These are phyloP conservation scores for Jordanella pulchra DNA, from an alignment of 2,797 vertebrate genomes.

Conservation along the genomic window DNA sequence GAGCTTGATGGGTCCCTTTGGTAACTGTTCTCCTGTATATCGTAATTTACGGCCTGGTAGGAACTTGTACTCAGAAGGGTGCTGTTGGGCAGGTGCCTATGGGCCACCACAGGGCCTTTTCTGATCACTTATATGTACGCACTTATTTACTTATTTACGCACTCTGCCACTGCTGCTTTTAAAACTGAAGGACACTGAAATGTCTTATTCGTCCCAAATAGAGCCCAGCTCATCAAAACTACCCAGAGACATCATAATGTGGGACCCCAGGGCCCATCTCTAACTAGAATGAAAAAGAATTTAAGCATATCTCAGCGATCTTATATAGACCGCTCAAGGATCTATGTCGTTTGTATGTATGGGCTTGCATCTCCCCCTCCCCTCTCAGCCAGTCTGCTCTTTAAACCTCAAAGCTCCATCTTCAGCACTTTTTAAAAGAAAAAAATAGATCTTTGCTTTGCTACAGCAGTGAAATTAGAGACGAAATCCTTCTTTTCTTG, in stretches of 20 bases:
- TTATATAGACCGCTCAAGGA: conserved; percentile 35
- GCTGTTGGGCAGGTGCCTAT: conserved; percentile 18
- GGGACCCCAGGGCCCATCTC: conserved; percentile 35
- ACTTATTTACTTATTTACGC: too few species aligned
- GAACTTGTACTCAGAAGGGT: conserved; percentile 21
- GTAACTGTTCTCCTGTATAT: background rate
- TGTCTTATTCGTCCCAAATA: conserved; percentile 57
- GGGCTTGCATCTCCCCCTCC: conserved; percentile 9
- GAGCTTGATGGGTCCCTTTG: conserved; percentile 10
- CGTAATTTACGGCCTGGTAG: conserved; percentile 41
- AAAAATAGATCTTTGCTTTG: conserved; percentile 39
- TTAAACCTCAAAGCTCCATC: conserved; percentile 55
- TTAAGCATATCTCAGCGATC: conserved; percentile 57
- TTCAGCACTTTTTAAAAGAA: conserved; percentile 58
- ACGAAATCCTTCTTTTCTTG: conserved; percentile 21
- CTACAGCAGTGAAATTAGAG: conserved; percentile 21
- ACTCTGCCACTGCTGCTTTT: conserved; percentile 22
- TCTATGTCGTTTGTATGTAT: conserved; percentile 68
- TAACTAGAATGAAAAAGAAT: conserved; percentile 35
- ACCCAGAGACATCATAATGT: conserved; percentile 38
- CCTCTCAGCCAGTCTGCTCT: background rate
- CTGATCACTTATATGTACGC: conserved; percentile 25
- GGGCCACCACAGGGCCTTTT: conserved; percentile 10
- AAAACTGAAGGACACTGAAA: conserved; percentile 58
- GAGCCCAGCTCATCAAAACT: conserved; percentile 56